phyloP scores from a whole-genome alignment of 1,140 invertebrate species.

The Pseudomyrmex dendroicus region DNA sequence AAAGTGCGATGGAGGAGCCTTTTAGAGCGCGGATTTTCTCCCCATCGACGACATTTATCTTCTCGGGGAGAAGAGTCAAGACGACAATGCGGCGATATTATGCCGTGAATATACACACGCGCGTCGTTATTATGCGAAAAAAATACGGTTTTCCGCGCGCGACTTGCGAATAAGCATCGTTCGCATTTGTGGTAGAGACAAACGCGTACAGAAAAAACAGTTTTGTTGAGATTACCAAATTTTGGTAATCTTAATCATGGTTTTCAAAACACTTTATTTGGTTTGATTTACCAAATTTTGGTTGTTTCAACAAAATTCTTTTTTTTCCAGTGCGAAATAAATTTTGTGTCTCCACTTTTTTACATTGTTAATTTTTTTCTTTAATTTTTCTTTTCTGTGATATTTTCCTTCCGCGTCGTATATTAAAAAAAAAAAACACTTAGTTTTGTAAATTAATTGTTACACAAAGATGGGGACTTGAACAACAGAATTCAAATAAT shows the following conservation, averaged over 20 bases:
- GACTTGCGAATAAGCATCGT: conserved; percentile 8
- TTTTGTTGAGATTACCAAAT: too few relatives aligned
- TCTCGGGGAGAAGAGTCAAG: conserved; percentile 3
- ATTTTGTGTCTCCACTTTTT: neutral
- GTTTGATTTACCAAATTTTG: too few relatives aligned
- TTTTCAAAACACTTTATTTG: too few relatives aligned
- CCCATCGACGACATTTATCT: neutral
- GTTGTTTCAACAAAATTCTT: too few relatives aligned
- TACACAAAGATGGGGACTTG: too few relatives aligned
- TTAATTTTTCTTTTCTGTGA: too few relatives aligned
- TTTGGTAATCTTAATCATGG: too few relatives aligned
- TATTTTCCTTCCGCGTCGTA: too few relatives aligned
- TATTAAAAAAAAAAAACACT: too few relatives aligned
- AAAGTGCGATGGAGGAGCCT: conserved; percentile 23
- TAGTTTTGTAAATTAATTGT: too few relatives aligned
- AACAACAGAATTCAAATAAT: neutral
- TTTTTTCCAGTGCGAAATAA: neutral
- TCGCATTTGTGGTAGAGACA: neutral
- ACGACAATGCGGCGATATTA: conserved; percentile 1
- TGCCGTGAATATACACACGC: neutral
- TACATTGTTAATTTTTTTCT: neutral
- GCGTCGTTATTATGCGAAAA: conserved; percentile 41
- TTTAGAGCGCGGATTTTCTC: conserved; percentile 20
- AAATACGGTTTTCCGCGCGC: conserved; percentile 32
- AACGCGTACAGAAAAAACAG: too few relatives aligned